These are phyloP conservation scores for Grammomys dolichurus DNA, from an alignment of 2,113 vertebrate species.

Conservation along the genomic window DNA sequence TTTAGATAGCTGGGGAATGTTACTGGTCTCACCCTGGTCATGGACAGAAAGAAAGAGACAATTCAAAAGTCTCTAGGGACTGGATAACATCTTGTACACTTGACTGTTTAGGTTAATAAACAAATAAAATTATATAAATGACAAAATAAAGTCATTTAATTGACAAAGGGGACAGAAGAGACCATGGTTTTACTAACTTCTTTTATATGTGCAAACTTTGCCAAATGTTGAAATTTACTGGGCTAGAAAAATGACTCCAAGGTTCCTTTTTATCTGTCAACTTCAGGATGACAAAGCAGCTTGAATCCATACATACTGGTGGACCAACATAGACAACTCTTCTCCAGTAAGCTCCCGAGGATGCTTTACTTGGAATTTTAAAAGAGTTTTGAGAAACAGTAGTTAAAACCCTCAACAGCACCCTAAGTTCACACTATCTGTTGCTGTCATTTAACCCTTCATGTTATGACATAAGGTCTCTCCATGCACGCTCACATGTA, in stretches of 20 bases:
- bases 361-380: conserved; percentile 8
- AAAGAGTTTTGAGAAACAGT: background rate
- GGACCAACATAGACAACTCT: background rate
- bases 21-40: background rate
- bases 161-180: conserved; percentile 18
- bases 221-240: background rate
- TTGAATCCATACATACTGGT: background rate
- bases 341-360: background rate
- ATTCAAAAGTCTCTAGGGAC: background rate
- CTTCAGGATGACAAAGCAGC: conserved; percentile 36
- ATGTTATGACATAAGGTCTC: background rate
- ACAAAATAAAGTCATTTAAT: background rate
- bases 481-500: background rate
- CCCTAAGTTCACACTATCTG: background rate
- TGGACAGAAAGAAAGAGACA: background rate
- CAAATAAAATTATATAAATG: too few relatives aligned
- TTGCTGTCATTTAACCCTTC: background rate
- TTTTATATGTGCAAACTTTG: conserved; percentile 7
- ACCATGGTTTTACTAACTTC: background rate
- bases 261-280: background rate
- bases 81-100: background rate
- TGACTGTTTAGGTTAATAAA: background rate
- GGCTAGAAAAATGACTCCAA: conserved; percentile 11
- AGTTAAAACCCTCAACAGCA: background rate
- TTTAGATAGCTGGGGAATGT: background rate